Base-by-base conservation (phyloP, 2,797 vertebrate genomes). In the Poeciliopsis infans region DNA sequence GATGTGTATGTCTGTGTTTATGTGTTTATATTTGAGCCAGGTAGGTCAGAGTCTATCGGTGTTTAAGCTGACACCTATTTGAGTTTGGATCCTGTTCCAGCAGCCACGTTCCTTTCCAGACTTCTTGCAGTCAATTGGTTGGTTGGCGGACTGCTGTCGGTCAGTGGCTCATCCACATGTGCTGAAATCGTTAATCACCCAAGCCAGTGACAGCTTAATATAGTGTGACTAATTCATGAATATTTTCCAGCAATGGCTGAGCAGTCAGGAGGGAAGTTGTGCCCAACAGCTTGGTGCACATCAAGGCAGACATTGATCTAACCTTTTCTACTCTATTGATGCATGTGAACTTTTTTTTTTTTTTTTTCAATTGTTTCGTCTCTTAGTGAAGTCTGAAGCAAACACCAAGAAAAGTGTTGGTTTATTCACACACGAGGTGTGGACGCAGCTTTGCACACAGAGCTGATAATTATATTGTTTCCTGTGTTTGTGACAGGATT, bases 121-220 rank as follows among this genome's bases (percentile, higher is more conserved):
- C 70, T 76, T 76, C 43, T 25, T 12, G 8, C 78, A 79, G 79
- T 86, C 74, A 80, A 76, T 73, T 33, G 75, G 74, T 79, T 4
- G 57, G 88, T 86, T 83, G 85, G 90, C 82, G 85, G 80, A 75
- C 79, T 64, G 81, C 86, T 89, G 88, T 92, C 86, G 90, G 90
- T 92, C 89, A 77, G 79, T 85, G 79, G 73, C 81, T 87, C 73
- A 49, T 92, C 89, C 89, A 87, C 90, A 84, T 89, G 88, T 87
- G 85, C 79, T 66, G 51, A 83, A 78, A 85, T 94, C 93, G 95
- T 96, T 95, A 96, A 96, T 96, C 95, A 95, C 84, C 86, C 77
- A 25, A 87, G 77, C 81, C 76, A 82, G 88, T 93, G 94, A 94
- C 95, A 95, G 92, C 88, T 92, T 95, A 94, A 95, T 94, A 95